Percentiles rank a stretch among this genome's conserved stretches.
Evolutionary conservation across 1,140 invertebrate genomes (phyloP).

Genomic region (Drosophila nebulosa): DNA sequence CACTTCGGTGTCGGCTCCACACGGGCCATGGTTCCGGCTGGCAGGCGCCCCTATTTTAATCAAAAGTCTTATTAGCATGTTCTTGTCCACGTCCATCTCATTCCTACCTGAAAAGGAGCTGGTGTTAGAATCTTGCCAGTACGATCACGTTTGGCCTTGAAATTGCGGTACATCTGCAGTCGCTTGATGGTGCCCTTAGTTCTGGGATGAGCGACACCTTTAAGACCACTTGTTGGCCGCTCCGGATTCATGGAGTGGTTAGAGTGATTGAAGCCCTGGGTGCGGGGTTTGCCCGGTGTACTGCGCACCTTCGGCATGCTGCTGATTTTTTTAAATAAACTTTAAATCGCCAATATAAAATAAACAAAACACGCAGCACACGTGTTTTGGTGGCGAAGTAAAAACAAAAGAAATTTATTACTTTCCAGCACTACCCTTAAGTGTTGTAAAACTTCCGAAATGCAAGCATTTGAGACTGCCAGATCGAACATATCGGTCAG

Average conservation of each 20-base stretch:
- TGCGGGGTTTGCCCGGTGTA: slow-evolving; percentile 86
- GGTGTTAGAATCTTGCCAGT: slow-evolving; percentile 95
- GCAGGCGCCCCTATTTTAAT: slow-evolving; percentile 87
- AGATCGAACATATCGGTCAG: too few species aligned
- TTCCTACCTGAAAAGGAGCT: slow-evolving; percentile 89
- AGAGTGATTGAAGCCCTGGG: slow-evolving; percentile 89
- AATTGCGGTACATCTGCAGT: slow-evolving; percentile 98
- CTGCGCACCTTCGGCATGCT: slow-evolving; percentile 88
- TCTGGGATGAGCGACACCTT: slow-evolving; percentile 91
- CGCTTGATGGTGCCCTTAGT: slow-evolving; percentile 97
- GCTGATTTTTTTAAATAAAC: slow-evolving; percentile 1
- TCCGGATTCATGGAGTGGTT: slow-evolving; percentile 95
- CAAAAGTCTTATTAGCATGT: not conserved
- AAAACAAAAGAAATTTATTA: slow-evolving; percentile 33
- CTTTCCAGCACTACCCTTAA: not conserved
- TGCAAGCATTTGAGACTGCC: not conserved
- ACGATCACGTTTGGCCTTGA: slow-evolving; percentile 95
- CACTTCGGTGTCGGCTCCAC: slow-evolving; percentile 99
- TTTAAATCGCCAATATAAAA: slow-evolving; percentile 15
- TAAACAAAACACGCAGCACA: slow-evolving; percentile 68
- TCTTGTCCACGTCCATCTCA: not conserved
- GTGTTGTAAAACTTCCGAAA: slow-evolving; percentile 6
- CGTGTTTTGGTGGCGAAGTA: slow-evolving; percentile 33
- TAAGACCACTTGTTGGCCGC: slow-evolving; percentile 87
- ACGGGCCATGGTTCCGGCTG: slow-evolving; percentile 94